Evolutionary conservation across 2,113 vertebrate species (phyloP).

Genomic region (Grammomys surdaster): DNA sequence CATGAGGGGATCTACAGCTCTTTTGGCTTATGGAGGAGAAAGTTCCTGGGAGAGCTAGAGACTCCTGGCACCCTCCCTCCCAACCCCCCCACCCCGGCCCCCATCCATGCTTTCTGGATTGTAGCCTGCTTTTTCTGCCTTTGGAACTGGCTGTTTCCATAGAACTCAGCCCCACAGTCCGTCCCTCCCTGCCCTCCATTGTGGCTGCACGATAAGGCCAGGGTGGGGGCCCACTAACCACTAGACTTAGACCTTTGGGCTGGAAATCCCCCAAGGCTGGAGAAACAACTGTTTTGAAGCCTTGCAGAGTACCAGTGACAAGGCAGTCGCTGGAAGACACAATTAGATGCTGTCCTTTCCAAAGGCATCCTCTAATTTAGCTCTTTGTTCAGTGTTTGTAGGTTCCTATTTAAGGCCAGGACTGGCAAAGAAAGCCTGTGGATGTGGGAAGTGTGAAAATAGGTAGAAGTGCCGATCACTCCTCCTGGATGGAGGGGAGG

Average conservation of each 20-base stretch:
- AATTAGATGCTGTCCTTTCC: not conserved
- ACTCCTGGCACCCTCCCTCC: not conserved
- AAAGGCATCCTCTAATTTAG: not conserved
- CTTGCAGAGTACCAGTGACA: not conserved
- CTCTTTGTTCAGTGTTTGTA: not conserved
- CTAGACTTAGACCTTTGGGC: constrained; percentile 35
- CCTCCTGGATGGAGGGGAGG: not conserved
- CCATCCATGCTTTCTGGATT: not conserved
- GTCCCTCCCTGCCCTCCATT: constrained; percentile 50
- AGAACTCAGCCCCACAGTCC: not conserved
- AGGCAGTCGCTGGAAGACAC: not conserved
- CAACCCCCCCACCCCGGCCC: not conserved
- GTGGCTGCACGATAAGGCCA: constrained; percentile 62
- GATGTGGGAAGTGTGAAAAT: not conserved
- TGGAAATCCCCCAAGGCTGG: constrained; percentile 26
- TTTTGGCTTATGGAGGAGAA: not conserved
- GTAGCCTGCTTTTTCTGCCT: constrained; percentile 32
- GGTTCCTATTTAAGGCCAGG: not conserved
- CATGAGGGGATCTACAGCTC: not conserved
- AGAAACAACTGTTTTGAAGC: not conserved
- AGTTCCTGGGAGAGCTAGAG: not conserved
- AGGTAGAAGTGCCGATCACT: not conserved
- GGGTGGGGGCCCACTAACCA: not conserved
- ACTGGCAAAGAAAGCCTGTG: not conserved
- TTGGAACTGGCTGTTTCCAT: constrained; percentile 52